Evolutionary conservation across 2,113 vertebrate genomes (phyloP).

Genomic region (Rhipidura dahli): DNA sequence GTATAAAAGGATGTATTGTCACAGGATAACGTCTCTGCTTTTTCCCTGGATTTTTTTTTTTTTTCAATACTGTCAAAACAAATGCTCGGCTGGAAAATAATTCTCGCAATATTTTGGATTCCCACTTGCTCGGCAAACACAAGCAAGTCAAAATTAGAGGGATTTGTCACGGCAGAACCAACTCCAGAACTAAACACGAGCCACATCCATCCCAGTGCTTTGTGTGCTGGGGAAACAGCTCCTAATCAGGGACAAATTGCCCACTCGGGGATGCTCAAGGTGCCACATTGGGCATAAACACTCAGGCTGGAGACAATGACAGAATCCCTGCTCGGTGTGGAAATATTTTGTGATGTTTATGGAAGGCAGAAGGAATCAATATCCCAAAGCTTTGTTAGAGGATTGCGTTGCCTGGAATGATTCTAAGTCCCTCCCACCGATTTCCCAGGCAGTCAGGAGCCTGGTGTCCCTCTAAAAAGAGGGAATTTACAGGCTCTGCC

Average conservation of each 20-base stretch:
- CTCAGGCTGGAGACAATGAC: not conserved
- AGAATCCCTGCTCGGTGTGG: not conserved
- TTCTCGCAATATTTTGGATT: slow-evolving; percentile 14
- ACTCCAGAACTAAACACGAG: not conserved
- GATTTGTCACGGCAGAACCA: slow-evolving; percentile 10
- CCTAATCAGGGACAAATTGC: not conserved
- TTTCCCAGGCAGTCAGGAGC: not conserved
- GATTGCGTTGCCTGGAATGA: not conserved
- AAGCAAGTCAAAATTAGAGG: slow-evolving; percentile 13
- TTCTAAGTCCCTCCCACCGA: not conserved
- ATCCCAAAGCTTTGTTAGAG: not conserved
- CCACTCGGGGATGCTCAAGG: not conserved
- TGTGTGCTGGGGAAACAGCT: not conserved
- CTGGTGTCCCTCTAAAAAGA: not conserved
- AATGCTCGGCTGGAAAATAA: not conserved
- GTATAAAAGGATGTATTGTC: not conserved
- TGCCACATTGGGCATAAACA: not conserved
- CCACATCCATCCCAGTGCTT: not conserved
- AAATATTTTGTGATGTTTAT: not conserved
- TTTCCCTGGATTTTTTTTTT: not conserved
- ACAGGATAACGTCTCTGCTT: not conserved
- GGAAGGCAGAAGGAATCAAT: not conserved
- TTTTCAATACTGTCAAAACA: slow-evolving; percentile 25
- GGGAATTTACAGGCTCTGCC: not conserved
- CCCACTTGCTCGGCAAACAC: not conserved